Evolutionary conservation across 2,888 invertebrate genomes (phyloP).

Genomic region (Eupithecia subumbrata): DNA sequence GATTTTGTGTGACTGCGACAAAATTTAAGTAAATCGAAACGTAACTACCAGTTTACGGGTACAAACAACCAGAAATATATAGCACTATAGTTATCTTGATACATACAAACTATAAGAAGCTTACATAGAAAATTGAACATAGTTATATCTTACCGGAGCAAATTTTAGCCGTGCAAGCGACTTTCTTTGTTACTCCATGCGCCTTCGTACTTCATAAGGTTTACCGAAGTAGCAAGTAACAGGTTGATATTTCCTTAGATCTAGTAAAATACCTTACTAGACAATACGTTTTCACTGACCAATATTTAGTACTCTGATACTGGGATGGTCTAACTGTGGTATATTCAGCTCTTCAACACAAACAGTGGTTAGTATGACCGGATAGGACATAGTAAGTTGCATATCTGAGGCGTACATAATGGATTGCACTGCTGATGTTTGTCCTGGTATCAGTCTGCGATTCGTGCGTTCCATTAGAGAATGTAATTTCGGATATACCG

Average conservation of each 20-base stretch:
- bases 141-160: neutral
- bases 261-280: constrained; percentile 19
- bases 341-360: constrained; percentile 33
- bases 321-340: constrained; percentile 11
- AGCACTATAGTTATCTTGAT: neutral
- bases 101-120: neutral
- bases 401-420: neutral
- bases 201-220: constrained; percentile 17
- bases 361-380: constrained; percentile 49
- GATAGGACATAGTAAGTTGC: neutral
- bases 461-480: neutral
- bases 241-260: constrained; percentile 21
- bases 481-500: neutral
- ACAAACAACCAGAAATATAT: neutral
- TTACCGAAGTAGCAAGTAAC: constrained; percentile 38
- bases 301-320: constrained; percentile 1
- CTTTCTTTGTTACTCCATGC: constrained; percentile 12
- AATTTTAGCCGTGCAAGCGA: neutral
- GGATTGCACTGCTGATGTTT: neutral
- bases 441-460: neutral
- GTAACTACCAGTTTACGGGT: no score
- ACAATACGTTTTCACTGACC: neutral
- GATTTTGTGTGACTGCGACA: neutral
- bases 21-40: neutral
- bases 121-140: neutral